Evolutionary conservation across 2,113 vertebrate species (phyloP).

Genomic region (Chaetura pelagica): DNA sequence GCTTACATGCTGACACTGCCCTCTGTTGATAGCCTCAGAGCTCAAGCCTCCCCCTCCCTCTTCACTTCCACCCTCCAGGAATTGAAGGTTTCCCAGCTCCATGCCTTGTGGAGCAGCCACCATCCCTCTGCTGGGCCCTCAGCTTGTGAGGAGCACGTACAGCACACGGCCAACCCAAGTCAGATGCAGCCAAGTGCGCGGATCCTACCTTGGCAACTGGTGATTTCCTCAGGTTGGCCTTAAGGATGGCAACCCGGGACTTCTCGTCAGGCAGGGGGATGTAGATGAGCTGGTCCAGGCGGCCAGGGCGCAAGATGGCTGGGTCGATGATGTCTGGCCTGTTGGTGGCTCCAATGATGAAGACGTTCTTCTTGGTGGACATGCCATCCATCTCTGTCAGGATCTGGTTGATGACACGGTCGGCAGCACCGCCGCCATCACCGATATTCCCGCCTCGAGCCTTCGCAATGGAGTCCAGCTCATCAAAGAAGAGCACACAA

Average conservation of each 20-base stretch:
- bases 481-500: constrained; percentile 97
- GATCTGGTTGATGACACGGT: constrained; percentile 98
- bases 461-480: constrained; percentile 97
- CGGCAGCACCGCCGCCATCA: constrained; percentile 94
- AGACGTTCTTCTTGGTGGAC: constrained; percentile 99
- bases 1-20: background rate
- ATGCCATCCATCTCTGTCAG: constrained; percentile 99
- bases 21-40: background rate
- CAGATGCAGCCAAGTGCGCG: background rate
- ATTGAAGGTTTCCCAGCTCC: background rate
- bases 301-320: constrained; percentile 94
- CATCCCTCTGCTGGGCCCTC: background rate
- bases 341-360: constrained; percentile 98
- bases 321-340: constrained; percentile 98
- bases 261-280: constrained; percentile 98
- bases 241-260: constrained; percentile 95
- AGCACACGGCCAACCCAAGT: background rate
- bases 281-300: constrained; percentile 97
- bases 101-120: rapidly evolving
- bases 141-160: rapidly evolving
- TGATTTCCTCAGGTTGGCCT: constrained; percentile 97
- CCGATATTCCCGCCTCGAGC: constrained; percentile 96
- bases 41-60: background rate
- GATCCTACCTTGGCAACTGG: constrained; percentile 91
- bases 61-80: background rate